Base-by-base conservation (phyloP, 2,888 invertebrate species). In the Dicranocentrus wangi region DNA sequence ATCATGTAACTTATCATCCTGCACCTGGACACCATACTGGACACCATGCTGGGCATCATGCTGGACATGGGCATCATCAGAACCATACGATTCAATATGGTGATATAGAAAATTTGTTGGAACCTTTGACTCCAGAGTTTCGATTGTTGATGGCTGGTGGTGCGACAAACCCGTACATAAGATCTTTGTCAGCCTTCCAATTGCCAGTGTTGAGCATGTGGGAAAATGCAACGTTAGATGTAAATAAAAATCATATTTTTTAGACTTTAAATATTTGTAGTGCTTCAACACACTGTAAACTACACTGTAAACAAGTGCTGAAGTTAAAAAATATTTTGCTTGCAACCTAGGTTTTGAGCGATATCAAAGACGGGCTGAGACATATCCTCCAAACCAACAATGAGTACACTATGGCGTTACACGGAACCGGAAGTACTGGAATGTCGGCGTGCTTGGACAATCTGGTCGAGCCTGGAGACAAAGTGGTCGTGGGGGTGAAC, bases 401-500 rank as follows among this genome's bases (percentile, higher is more conserved):
- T 13, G 13, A 5, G 5, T 39, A 39, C 13, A 39, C 39, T 39
- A 8, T 39, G 39, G 39, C 39, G 13, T 39, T 8, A 5, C 39
- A 39, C 39, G 39, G 39, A 39, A 39, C 39, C 5, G 39, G 39
- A 39, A 39, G 7, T 8, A 39, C 39, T 5, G 39, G 39, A 39
- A 39, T 39, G 39, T 8, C 39, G 5, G 39, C 7, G 13, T 8
- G 7, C 7, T 13, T 39, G 5, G 39, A 39, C 13, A n/a, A n/a
- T n/a, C n/a, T n/a, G n/a, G n/a, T n/a, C n/a, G n/a, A n/a, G n/a
- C n/a, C n/a, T n/a, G n/a, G n/a, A n/a, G n/a, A n/a, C n/a, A n/a
- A n/a, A n/a, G 91, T 93, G 8, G 90, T 97, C 8, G 91, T 95
- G 42, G 93, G 93, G 1, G 90, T 91, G 15, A 92, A 93, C 86